Evolutionary conservation across 2,113 vertebrate genomes (phyloP).

Genomic region (Dendrocopos noguchii): DNA sequence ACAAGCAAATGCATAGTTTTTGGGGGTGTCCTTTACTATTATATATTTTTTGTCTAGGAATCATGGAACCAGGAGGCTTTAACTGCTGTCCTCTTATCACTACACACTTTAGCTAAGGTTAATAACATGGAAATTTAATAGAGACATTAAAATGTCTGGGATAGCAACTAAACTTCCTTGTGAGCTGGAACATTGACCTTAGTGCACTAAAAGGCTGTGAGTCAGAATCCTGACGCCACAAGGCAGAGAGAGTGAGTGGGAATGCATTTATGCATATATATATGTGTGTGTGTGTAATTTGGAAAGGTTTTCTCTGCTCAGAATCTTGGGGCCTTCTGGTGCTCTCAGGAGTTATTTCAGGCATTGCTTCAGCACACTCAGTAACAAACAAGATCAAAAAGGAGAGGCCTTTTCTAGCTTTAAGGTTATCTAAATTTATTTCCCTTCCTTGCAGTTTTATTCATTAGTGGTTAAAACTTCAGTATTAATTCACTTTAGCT

Average conservation of each 20-base stretch:
- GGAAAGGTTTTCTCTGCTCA: slow-evolving; percentile 27
- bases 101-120: slow-evolving; percentile 63
- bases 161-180: slow-evolving; percentile 8
- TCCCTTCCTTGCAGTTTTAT: not conserved
- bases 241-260: not conserved
- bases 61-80: slow-evolving; percentile 65
- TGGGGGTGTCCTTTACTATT: not conserved
- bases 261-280: not conserved
- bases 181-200: slow-evolving; percentile 63
- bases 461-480: slow-evolving; percentile 48
- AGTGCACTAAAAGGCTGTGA: slow-evolving; percentile 67
- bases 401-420: not conserved
- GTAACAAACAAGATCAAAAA: not conserved
- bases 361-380: slow-evolving; percentile 34
- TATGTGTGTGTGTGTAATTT: not conserved
- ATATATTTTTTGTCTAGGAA: slow-evolving; percentile 36
- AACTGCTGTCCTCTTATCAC: slow-evolving; percentile 52
- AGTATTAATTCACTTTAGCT: not conserved
- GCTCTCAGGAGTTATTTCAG: slow-evolving; percentile 23
- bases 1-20: not conserved
- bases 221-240: slow-evolving; percentile 70
- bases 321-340: slow-evolving; percentile 17
- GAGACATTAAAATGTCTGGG: slow-evolving; percentile 74
- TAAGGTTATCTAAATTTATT: not conserved
- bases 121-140: slow-evolving; percentile 75